Evolutionary conservation across 1,140 invertebrate species (phyloP).

Genomic region (Drosophila pachea): DNA sequence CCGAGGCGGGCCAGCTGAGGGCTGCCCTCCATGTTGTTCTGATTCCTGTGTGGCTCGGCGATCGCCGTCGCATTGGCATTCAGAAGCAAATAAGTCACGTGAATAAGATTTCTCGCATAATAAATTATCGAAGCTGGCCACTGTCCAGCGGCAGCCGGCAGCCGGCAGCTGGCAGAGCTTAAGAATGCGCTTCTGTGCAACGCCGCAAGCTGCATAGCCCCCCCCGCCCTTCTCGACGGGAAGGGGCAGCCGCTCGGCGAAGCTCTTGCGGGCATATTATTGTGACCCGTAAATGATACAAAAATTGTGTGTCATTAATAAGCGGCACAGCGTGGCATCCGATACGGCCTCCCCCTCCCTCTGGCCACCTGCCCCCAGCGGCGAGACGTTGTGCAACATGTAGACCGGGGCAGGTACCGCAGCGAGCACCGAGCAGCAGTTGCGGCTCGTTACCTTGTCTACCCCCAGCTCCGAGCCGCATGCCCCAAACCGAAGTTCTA

Average conservation of each 20-base stretch:
- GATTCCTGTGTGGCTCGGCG: slow-evolving; percentile 50
- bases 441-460: slow-evolving; percentile 27
- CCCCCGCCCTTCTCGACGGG: neutral
- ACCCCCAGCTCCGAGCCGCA: neutral
- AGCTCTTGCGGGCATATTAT: slow-evolving; percentile 53
- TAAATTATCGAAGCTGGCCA: slow-evolving; percentile 71
- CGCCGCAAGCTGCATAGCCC: slow-evolving; percentile 36
- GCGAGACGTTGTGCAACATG: neutral
- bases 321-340: slow-evolving; percentile 65
- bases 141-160: slow-evolving; percentile 7
- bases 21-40: slow-evolving; percentile 30
- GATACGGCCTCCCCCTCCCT: neutral
- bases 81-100: slow-evolving; percentile 79
- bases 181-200: slow-evolving; percentile 70
- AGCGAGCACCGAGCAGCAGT: slow-evolving; percentile 44
- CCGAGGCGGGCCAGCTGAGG: neutral
- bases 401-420: slow-evolving; percentile 61
- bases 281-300: slow-evolving; percentile 78
- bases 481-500: slow-evolving; percentile 16
- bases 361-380: neutral
- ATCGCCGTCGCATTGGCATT: slow-evolving; percentile 50
- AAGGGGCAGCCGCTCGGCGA: neutral
- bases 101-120: slow-evolving; percentile 79
- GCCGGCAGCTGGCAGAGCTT: slow-evolving; percentile 21
- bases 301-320: slow-evolving; percentile 78